Evolutionary conservation across 2,113 vertebrate genomes (phyloP).

Genomic region (Cephalopholis sonnerati): DNA sequence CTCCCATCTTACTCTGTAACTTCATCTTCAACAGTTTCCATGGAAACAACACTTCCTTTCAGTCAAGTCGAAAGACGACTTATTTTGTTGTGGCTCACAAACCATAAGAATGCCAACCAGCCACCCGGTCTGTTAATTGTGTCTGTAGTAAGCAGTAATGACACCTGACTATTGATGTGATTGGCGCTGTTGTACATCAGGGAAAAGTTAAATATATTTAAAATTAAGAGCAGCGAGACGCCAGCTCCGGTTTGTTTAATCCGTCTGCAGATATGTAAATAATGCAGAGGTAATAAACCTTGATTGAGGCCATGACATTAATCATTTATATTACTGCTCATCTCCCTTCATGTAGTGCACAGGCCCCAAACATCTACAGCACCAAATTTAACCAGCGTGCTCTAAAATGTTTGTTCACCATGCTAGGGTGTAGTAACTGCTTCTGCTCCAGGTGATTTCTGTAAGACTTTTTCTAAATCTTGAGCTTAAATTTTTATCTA

Average conservation of each 20-base stretch:
- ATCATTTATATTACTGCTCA: slow-evolving; percentile 46
- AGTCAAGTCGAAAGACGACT: slow-evolving; percentile 22
- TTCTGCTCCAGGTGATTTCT: background rate
- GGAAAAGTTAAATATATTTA: background rate
- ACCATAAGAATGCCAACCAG: background rate
- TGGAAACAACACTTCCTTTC: slow-evolving; percentile 55
- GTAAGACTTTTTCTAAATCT: background rate
- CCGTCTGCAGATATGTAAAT: slow-evolving; percentile 56
- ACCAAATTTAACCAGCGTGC: background rate
- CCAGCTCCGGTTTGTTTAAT: slow-evolving; percentile 8
- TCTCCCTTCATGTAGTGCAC: slow-evolving; percentile 18
- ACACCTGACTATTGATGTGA: background rate
- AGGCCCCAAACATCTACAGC: background rate
- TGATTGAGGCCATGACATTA: slow-evolving; percentile 40
- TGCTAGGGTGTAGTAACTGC: background rate
- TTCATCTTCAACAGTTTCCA: slow-evolving; percentile 55
- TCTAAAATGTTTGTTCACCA: background rate
- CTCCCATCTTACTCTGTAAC: slow-evolving; percentile 20
- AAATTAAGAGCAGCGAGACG: background rate
- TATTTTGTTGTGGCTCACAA: slow-evolving; percentile 1
- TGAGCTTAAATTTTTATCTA: background rate
- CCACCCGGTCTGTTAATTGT: background rate
- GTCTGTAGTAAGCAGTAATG: background rate
- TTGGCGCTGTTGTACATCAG: too few species aligned
- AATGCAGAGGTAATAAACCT: slow-evolving; percentile 54